Base-by-base conservation (phyloP, 2,888 invertebrate species). In the Elegia similella region DNA sequence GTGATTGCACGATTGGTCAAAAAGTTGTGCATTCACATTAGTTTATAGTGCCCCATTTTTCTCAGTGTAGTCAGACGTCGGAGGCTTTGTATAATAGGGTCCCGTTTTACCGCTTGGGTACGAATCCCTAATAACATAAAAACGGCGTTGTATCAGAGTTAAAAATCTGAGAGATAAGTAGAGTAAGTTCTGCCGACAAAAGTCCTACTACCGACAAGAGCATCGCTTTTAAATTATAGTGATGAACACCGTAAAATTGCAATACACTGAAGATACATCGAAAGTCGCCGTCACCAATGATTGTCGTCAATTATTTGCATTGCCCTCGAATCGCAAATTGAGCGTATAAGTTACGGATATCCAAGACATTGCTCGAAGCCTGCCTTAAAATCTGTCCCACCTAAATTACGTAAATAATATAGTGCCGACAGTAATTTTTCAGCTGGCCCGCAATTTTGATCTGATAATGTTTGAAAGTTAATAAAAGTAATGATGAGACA, bases 261-360 rank as follows among this genome's bases (percentile, higher is more conserved):
- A 38, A 8, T 23, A 38, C 6, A 38, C 12, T n/a, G 38, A 2
- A 38, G 12, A 29, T 47, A 47, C 47, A 50, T 34, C 50, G 57
- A 61, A 55, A 59, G 54, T 44, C 44, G 13, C 16, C 60, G 55
- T 57, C 62, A 58, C 59, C 62, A 64, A 67, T 63, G 69, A 53
- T 43, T 53, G 54, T 46, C 16, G 44, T 34, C 68, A 73, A 75
- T 79, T 73, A 79, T 74, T 75, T 75, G 68, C 64, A 72, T 72
- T 68, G 69, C 56, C 57, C 54, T 59, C 59, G 61, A 75, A 76
- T 74, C 62, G 67, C 55, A 70, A 75, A 79, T 77, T 68, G 69
- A 66, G 67, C 70, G 70, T 71, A 63, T 73, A 72, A 73, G 69
- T 70, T 66, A 64, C 65, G 65, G 64, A 63, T 65, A 69, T 73